These are phyloP conservation scores for Thrips palmi DNA, from an alignment of 1,140 invertebrate species.

Conservation along the genomic window DNA sequence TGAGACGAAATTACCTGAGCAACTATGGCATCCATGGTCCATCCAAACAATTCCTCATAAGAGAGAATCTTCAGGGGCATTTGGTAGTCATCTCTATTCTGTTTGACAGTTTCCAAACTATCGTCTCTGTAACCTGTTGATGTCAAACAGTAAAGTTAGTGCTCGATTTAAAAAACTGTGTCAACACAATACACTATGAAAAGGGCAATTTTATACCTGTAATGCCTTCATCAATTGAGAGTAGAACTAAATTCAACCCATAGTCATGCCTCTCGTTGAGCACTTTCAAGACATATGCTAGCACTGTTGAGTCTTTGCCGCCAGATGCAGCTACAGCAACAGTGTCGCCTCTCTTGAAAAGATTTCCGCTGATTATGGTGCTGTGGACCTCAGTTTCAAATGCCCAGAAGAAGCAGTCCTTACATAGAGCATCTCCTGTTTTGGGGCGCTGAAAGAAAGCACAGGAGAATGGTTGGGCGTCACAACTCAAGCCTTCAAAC, in stretches of 20 bases:
- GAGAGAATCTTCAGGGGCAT: slow-evolving; percentile 92
- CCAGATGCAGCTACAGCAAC: slow-evolving; percentile 95
- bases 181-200: background rate
- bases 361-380: slow-evolving; percentile 67
- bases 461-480: slow-evolving; percentile 8
- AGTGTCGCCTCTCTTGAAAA: slow-evolving; percentile 72
- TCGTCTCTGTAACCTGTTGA: slow-evolving; percentile 84
- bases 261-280: slow-evolving; percentile 87
- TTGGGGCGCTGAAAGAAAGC: slow-evolving; percentile 51
- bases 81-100: slow-evolving; percentile 82
- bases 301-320: slow-evolving; percentile 97
- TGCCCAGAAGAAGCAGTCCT: slow-evolving; percentile 84
- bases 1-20: slow-evolving; percentile 38
- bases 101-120: slow-evolving; percentile 90
- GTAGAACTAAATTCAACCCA: slow-evolving; percentile 71
- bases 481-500: slow-evolving; percentile 5
- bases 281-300: slow-evolving; percentile 79
- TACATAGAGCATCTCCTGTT: slow-evolving; percentile 82
- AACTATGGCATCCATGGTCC: slow-evolving; percentile 99
- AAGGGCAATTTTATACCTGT: slow-evolving; percentile 33
- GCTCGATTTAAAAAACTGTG: background rate
- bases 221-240: slow-evolving; percentile 98
- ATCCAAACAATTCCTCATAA: slow-evolving; percentile 96
- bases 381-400: slow-evolving; percentile 96
- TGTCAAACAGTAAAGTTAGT: background rate